These are phyloP conservation scores for Artibeus lituratus DNA, from an alignment of 2,797 vertebrate species.

Conservation along the genomic window DNA sequence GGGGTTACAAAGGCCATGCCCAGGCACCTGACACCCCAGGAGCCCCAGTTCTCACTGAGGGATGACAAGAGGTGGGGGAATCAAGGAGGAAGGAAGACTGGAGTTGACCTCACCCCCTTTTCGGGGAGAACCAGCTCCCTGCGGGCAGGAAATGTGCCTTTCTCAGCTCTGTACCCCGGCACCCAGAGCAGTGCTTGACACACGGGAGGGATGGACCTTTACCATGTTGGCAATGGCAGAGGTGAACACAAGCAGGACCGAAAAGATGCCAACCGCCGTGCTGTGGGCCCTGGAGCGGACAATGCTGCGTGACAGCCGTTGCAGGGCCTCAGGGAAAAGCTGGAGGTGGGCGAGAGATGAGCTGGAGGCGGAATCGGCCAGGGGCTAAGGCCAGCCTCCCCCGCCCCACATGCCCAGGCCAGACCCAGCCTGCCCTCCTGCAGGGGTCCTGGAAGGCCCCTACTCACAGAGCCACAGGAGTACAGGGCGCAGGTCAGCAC, in stretches of 20 bases:
- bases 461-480: conserved; percentile 91
- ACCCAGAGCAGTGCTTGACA: background rate
- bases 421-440: background rate
- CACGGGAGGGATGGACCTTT: conserved; percentile 11
- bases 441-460: background rate
- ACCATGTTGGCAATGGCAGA: conserved; percentile 95
- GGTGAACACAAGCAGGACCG: conserved; percentile 92
- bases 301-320: conserved; percentile 90
- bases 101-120: background rate
- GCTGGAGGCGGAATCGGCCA: background rate
- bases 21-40: background rate
- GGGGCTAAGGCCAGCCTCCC: background rate
- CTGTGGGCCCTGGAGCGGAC: conserved; percentile 93
- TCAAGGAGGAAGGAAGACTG: background rate
- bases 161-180: background rate
- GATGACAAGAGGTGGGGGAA: background rate
- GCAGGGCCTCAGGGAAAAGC: conserved; percentile 91
- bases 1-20: background rate
- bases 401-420: background rate
- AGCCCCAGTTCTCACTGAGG: background rate
- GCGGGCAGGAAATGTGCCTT: background rate
- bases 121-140: background rate
- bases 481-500: conserved; percentile 94
- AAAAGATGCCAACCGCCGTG: conserved; percentile 91
- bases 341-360: conserved; percentile 61